Percentiles rank a stretch among this genome's conserved stretches.
Conservation (phyloP, 2,888 invertebrate genomes). For the Meteorus colon region DNA sequence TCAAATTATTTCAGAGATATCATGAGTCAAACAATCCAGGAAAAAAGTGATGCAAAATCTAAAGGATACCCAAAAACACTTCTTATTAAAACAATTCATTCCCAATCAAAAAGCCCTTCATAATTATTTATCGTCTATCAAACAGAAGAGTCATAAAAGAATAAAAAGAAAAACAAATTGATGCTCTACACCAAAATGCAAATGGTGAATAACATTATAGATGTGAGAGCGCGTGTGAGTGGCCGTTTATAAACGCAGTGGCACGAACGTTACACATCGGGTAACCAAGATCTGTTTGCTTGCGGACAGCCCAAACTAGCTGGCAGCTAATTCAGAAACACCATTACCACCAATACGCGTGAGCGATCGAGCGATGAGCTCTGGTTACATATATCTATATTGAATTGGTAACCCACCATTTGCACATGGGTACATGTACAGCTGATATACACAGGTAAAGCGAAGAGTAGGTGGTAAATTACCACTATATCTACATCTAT, state of each 20-base stretch:
- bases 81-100: too few relatives aligned
- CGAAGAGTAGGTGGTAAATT: conserved; percentile 7
- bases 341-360: conserved; percentile 67
- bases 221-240: conserved; percentile 35
- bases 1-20: too few relatives aligned
- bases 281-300: conserved; percentile 73
- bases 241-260: conserved; percentile 45
- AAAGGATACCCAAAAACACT: too few relatives aligned
- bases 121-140: too few relatives aligned
- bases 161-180: too few relatives aligned
- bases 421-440: conserved; percentile 15
- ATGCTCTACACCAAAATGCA: not conserved
- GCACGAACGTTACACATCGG: conserved; percentile 71
- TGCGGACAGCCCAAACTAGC: conserved; percentile 72
- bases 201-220: conserved; percentile 15
- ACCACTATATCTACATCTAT: not conserved
- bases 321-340: conserved; percentile 72
- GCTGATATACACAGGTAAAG: conserved; percentile 18
- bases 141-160: too few relatives aligned
- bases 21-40: too few relatives aligned
- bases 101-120: too few relatives aligned
- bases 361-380: conserved; percentile 40
- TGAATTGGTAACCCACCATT: conserved; percentile 29
- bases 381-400: conserved; percentile 28
- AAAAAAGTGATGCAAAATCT: too few relatives aligned